Base-by-base conservation (phyloP, 1,140 invertebrate genomes). In the Anoplolepis gracilipes region DNA sequence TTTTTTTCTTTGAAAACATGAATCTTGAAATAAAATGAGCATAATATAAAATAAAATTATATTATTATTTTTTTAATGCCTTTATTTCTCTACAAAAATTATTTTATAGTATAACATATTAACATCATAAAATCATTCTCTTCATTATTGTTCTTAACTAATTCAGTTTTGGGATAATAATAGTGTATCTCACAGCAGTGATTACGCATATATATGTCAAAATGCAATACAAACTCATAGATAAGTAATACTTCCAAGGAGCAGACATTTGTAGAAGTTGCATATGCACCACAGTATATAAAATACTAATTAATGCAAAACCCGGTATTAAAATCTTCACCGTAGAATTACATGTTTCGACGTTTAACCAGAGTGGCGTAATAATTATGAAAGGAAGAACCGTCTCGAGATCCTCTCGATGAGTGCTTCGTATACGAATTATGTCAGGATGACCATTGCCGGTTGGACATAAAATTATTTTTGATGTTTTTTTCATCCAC, bases 381-480 rank as follows among this genome's bases (percentile, higher is more conserved):
- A 93, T 89, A 61, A 92, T 7, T 1, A 92, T 69, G 87, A 89
- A 94, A 46, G 86, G 78, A 7, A 93, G 28, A 25, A 91, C 77
- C 2, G 87, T 81, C 67, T 88, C 82, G 13, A 94, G 69, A 89
- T 93, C 92, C 36, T 89, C 87, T 13, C 75, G 86, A 87, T 94
- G 93, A 16, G 85, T 88, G 3, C 36, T 70, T 46, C 93, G 77
- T 42, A 94, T 91, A 11, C 89, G 92, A 86, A 91, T 85, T 16
- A 94, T 85, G 36, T 93, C 92, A 25, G 91, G 86, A 88, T 94
- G 93, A 7, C 93, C 93, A 46, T 88, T 86, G 39, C 90, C 93
- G 19, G 22, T 91, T 33, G 89, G 72, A 55, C 88, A 88, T 19
- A 94, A 67, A 59, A 92, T 85, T 59, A 88, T 59, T 13, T 90